A percentile compares a stretch with the other conserved stretches of the same genome.
Conservation (phyloP, 2,797 vertebrate species). For the Dicrostonyx torquatus region DNA sequence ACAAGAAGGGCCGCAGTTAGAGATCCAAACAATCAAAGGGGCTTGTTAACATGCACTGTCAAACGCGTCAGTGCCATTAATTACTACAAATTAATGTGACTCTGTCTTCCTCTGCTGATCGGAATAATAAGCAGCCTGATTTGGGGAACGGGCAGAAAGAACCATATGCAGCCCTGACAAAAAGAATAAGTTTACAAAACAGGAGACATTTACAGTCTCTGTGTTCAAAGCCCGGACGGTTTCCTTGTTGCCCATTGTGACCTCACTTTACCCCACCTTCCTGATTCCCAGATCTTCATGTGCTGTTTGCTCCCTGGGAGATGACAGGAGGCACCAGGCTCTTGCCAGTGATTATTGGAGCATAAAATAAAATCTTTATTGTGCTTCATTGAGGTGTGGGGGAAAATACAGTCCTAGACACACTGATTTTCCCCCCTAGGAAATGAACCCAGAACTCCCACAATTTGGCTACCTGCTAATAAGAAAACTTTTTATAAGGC, state of each 20-base stretch:
- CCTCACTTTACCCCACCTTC: conserved; percentile 83
- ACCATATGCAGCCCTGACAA: conserved; percentile 98
- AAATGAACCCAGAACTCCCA: conserved; percentile 56
- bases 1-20: conserved; percentile 98
- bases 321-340: conserved; percentile 58
- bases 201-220: conserved; percentile 91
- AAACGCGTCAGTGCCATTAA: conserved; percentile 98
- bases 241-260: conserved; percentile 88
- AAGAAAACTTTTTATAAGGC: conserved; percentile 39
- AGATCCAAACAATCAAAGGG: conserved; percentile 99
- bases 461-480: neutral
- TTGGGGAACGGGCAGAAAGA: conserved; percentile 90
- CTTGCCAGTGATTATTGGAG: conserved; percentile 71
- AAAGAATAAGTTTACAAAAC: conserved; percentile 94
- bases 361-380: conserved; percentile 75
- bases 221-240: conserved; percentile 92
- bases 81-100: conserved; percentile 99
- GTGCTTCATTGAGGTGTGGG: conserved; percentile 69
- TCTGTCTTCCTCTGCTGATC: conserved; percentile 95
- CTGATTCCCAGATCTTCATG: conserved; percentile 73
- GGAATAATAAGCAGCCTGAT: conserved; percentile 97
- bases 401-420: neutral
- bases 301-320: conserved; percentile 73
- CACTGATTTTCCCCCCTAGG: conserved; percentile 31
- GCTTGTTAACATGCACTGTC: conserved; percentile 98